Conservation (phyloP, 2,888 invertebrate species). For the Lottia gigantea region DNA sequence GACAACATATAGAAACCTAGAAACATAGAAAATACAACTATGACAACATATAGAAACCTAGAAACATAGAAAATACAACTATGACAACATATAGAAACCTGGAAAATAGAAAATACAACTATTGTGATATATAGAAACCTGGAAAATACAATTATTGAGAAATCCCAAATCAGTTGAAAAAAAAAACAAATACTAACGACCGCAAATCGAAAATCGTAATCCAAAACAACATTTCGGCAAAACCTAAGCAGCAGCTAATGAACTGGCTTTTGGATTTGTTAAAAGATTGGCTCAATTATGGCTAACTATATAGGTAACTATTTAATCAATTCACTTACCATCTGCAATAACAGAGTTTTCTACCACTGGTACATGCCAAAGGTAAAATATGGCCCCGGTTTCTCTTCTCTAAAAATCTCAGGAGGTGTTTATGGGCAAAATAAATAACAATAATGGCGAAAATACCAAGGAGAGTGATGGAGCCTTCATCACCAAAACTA, state of each 20-base stretch:
- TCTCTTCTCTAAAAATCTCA: not conserved
- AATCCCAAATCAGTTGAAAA: too few species aligned
- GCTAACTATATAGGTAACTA: too few species aligned
- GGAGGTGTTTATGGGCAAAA: not conserved
- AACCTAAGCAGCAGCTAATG: too few species aligned
- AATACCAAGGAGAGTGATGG: not conserved
- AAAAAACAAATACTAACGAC: too few species aligned
- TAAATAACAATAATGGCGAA: not conserved
- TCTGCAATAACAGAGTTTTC: not conserved
- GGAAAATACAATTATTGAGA: too few species aligned
- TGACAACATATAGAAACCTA: constrained; percentile 5
- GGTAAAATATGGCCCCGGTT: not conserved
- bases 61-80: not conserved
- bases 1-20: constrained; percentile 12
- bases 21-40: not conserved
- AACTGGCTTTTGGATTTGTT: too few species aligned
- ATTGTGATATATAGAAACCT: not conserved
- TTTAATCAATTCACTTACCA: not conserved
- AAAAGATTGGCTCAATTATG: too few species aligned
- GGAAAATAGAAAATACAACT: not conserved
- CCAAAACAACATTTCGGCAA: too few species aligned
- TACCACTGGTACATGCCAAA: not conserved
- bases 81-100: constrained; percentile 6
- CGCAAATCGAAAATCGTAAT: too few species aligned
- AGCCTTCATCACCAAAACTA: constrained; percentile 9